phyloP scores from a whole-genome alignment of 1,140 invertebrate species.

The Lepidurus apus region DNA sequence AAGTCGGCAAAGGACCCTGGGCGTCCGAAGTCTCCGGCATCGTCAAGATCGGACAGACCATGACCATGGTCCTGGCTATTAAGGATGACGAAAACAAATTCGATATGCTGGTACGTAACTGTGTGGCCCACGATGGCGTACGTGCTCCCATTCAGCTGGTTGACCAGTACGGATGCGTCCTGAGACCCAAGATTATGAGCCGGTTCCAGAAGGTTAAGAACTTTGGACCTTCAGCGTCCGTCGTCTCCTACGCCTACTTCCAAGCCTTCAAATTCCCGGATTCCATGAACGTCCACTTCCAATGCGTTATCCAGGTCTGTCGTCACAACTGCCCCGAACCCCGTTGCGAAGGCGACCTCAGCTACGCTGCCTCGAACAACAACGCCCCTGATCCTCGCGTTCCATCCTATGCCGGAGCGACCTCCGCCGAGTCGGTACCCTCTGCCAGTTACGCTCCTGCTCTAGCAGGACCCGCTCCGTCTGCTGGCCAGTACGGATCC shows the following conservation, averaged over 20 bases:
- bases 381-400: constrained; percentile 36
- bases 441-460: neutral
- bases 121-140: constrained; percentile 89
- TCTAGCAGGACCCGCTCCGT: constrained; percentile 26
- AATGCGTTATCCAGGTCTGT: constrained; percentile 92
- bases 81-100: constrained; percentile 94
- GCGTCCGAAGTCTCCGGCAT: constrained; percentile 89
- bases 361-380: constrained; percentile 57
- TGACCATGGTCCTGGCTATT: constrained; percentile 92
- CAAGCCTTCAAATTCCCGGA: constrained; percentile 95
- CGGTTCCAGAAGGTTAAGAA: constrained; percentile 95
- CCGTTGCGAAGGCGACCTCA: constrained; percentile 67
- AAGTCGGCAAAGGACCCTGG: constrained; percentile 90
- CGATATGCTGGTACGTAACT: constrained; percentile 89
- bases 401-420: constrained; percentile 34
- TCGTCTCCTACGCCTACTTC: constrained; percentile 91
- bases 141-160: constrained; percentile 85
- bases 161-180: constrained; percentile 85
- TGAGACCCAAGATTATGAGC: constrained; percentile 84
- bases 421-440: constrained; percentile 8
- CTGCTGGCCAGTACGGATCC: constrained; percentile 42
- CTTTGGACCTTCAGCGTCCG: constrained; percentile 86
- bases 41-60: constrained; percentile 90
- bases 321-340: constrained; percentile 87
- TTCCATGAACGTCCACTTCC: constrained; percentile 95